Evolutionary conservation across 2,113 vertebrate genomes (phyloP).

Genomic region (Gasterosteus nipponicus): DNA sequence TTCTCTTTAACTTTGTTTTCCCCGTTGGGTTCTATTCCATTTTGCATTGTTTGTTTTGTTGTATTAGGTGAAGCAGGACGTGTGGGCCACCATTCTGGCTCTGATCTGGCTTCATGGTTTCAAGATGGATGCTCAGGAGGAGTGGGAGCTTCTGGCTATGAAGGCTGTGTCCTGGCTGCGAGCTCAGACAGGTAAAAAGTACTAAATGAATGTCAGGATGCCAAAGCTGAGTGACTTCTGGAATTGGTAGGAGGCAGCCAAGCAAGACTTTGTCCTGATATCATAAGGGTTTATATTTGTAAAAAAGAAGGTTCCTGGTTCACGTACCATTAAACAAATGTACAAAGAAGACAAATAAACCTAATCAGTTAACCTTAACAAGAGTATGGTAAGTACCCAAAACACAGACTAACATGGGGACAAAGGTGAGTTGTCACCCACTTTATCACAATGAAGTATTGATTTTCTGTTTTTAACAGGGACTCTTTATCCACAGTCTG

Average conservation of each 20-base stretch:
- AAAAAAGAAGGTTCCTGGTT: no score
- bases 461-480: not conserved
- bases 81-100: constrained; percentile 86
- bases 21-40: not conserved
- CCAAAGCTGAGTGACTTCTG: no score
- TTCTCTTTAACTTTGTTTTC: not conserved
- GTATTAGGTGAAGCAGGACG: constrained; percentile 66
- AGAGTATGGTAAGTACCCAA: no score
- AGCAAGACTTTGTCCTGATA: no score
- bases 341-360: no score
- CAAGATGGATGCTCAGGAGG: constrained; percentile 67
- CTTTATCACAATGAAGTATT: not conserved
- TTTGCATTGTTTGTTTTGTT: not conserved
- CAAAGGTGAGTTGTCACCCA: no score
- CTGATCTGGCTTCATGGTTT: constrained; percentile 85
- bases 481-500: not conserved
- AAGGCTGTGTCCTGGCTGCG: constrained; percentile 81
- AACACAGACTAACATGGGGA: no score
- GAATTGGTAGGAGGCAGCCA: no score
- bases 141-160: constrained; percentile 82
- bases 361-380: no score
- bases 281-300: no score
- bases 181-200: constrained; percentile 69
- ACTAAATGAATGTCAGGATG: not conserved
- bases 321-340: no score